Conservation (phyloP, 2,113 vertebrate species). For the Pyrgilauda ruficollis region DNA sequence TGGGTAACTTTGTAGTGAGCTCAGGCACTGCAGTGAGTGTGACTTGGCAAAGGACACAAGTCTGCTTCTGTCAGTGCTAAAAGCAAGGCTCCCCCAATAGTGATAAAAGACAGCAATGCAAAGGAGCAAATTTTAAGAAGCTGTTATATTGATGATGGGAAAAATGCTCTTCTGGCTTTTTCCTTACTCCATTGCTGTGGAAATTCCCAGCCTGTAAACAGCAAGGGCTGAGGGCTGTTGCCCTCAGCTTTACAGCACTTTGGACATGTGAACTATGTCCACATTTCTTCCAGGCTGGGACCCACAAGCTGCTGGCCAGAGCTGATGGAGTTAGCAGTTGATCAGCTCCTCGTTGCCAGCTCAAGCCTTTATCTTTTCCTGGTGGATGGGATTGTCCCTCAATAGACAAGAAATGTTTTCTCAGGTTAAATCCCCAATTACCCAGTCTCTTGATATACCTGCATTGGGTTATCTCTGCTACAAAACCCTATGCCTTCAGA, state of each 20-base stretch:
- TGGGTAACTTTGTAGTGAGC: not conserved
- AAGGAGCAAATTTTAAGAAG: not conserved
- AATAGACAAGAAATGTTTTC: not conserved
- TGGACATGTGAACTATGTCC: not conserved
- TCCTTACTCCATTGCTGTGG: not conserved
- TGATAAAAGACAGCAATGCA: not conserved
- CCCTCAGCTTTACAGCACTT: not conserved
- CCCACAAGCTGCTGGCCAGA: not conserved
- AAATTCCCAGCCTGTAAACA: not conserved
- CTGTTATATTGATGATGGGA: not conserved
- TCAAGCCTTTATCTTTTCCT: not conserved
- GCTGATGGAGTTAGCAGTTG: not conserved
- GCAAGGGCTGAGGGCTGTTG: not conserved
- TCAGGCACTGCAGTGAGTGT: not conserved
- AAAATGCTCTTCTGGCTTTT: not conserved
- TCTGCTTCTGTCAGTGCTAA: not conserved
- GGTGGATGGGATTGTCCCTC: not conserved
- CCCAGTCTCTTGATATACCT: not conserved
- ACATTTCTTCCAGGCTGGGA: not conserved
- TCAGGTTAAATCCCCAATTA: not conserved
- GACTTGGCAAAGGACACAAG: not conserved
- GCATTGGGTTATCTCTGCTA: not conserved
- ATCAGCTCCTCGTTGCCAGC: accelerated
- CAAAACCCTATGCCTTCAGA: not conserved
- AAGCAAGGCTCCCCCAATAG: not conserved